Percentiles rank a stretch among this genome's conserved stretches.
phyloP scores from a whole-genome alignment of 2,888 invertebrate genomes.

The Brenthis ino region DNA sequence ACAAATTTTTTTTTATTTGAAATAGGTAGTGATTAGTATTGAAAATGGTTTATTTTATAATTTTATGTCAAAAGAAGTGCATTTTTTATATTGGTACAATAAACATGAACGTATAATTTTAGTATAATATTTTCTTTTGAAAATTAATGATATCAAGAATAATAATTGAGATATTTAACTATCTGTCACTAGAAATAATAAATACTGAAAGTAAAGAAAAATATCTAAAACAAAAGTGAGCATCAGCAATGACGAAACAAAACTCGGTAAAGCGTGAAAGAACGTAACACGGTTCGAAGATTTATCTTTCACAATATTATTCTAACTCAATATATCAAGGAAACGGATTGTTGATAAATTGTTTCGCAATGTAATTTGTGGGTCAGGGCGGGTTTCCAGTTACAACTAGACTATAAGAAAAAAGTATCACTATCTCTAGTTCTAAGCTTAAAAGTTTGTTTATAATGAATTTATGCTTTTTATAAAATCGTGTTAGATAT shows the following conservation, averaged over 20 bases:
- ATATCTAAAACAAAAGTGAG: conserved; percentile 28
- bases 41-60: too few relatives aligned
- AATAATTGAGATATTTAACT: too few relatives aligned
- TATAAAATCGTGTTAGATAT: too few relatives aligned
- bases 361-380: conserved; percentile 6
- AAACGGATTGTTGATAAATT: conserved; percentile 25
- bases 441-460: background rate
- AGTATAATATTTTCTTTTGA: too few relatives aligned
- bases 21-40: too few relatives aligned
- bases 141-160: too few relatives aligned
- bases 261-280: conserved; percentile 62
- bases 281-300: conserved; percentile 62
- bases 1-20: too few relatives aligned
- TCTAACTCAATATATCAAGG: conserved; percentile 34
- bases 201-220: conserved; percentile 2
- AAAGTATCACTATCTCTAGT: too few relatives aligned
- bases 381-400: conserved; percentile 2
- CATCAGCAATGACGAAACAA: conserved; percentile 56
- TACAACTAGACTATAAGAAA: background rate
- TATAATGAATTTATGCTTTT: too few relatives aligned
- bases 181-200: conserved; percentile 2
- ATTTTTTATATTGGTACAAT: too few relatives aligned
- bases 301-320: conserved; percentile 43
- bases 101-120: too few relatives aligned
- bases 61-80: too few relatives aligned